Evolutionary conservation across 2,888 invertebrate genomes (phyloP), one percentile per base, ranked within the genome.

Genomic region (Drosophila dives): DNA sequence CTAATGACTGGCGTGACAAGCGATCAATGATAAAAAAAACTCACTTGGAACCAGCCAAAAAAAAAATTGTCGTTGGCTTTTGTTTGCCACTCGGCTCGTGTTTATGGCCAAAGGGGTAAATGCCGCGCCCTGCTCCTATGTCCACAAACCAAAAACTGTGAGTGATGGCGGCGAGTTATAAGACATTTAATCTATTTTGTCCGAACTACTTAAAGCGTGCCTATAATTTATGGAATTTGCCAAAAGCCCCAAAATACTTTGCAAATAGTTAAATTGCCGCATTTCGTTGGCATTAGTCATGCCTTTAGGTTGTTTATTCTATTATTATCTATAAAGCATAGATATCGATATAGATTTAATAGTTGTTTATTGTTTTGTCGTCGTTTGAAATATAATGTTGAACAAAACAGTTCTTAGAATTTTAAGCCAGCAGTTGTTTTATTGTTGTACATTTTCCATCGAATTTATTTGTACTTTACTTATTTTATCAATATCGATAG

Each of bases 281-380:
- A 72, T 69, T 71, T 70, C 74, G 73, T 79, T 69, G 58, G 40
- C 74, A 85, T 83, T 85, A 85, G 83, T 88, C 88, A 83, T 72
- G 60, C 61, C 58, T 63, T 29, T 29, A 4, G 26, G 59, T 34
- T 34, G 60, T 34, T 29, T 29, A 29, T 29, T 29, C 6, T 12
- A 15, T 42, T 6, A 29, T 32, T 42, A 56, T 56, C 42, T 38
- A 8, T 15, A n/a, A 20, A 45, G 2, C 15, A 15, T 20, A 45
- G 15, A 17, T 26, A 26, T 38, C 11, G 38, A 55, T 55, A 26
- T 26, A 8, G 55, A n/a, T 55, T 55, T n/a, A 11, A 53, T 15
- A 53, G 15, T 34, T 17, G 23, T 17, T 34, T 23, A 23, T 2
- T 6, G 7, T 29, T 29, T 29, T 15, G 26, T 10, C 15, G 49